Evolutionary conservation across 2,113 vertebrate species (phyloP).

Genomic region (Dolichallabes microphthalmus): DNA sequence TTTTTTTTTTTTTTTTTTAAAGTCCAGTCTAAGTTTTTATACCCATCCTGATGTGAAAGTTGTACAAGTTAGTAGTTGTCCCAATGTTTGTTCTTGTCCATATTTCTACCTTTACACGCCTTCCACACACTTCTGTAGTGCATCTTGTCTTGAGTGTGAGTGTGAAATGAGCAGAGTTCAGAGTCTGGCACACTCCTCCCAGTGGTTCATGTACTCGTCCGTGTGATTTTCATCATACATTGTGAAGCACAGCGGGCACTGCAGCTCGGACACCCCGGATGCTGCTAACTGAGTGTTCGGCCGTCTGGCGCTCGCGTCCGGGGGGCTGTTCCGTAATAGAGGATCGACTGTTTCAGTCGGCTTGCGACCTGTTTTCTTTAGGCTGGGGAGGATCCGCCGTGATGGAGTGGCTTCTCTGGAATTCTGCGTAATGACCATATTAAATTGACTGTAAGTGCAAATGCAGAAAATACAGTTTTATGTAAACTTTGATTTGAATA

Average conservation of each 20-base stretch:
- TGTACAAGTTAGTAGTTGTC: neutral
- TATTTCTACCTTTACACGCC: neutral
- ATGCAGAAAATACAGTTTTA: neutral
- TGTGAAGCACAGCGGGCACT: constrained; percentile 83
- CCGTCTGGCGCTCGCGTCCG: constrained; percentile 55
- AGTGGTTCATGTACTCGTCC: constrained; percentile 81
- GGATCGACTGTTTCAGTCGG: constrained; percentile 58
- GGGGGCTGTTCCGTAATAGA: constrained; percentile 59
- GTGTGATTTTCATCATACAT: constrained; percentile 75
- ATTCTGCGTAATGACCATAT: constrained; percentile 65
- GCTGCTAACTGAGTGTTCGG: constrained; percentile 44
- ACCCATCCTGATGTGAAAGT: neutral
- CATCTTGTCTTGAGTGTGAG: constrained; percentile 46
- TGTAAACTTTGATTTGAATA: neutral
- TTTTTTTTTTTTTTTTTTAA: too few relatives aligned
- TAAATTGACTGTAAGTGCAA: neutral
- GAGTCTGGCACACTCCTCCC: constrained; percentile 77
- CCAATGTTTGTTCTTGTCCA: neutral
- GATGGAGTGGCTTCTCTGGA: constrained; percentile 62
- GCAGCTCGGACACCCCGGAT: constrained; percentile 73
- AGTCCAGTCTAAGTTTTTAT: neutral
- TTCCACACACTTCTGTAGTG: constrained; percentile 56
- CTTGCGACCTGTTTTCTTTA: constrained; percentile 60
- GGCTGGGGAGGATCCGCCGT: constrained; percentile 66
- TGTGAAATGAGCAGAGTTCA: constrained; percentile 51